Evolutionary conservation across 2,113 vertebrate species (phyloP), one percentile per base, ranked within the genome.

Genomic region (Perognathus longimembris): DNA sequence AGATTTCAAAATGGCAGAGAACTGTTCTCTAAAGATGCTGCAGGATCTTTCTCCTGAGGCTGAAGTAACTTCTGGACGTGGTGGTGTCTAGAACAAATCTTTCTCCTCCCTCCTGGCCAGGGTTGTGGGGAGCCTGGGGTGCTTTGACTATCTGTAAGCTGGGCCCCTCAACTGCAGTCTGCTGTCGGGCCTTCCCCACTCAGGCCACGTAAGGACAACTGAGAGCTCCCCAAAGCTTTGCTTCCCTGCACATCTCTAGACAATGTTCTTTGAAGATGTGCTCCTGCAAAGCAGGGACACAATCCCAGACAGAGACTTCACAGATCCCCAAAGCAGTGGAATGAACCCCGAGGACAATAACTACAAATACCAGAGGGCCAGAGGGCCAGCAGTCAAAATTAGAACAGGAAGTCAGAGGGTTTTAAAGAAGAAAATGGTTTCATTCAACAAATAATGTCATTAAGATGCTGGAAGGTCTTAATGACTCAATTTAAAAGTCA

Each of bases 351-450:
- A 66, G 64, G 45, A 84, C 21, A 77, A 54, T 42, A 40, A 92
- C 45, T 85, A 76, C 69, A 89, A 95, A 95, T 90, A 40, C 71
- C 94, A 89, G 88, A 42, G 75, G 64, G 63, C 64, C 86, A 69
- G 30, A 81, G 92, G 90, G 74, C 76, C 76, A 69, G 86, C 76
- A 14, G 24, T 94, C 86, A 86, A 36, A 94, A 91, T 87, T 86
- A 96, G 89, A 78, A 92, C 94, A 93, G 92, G 92, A 95, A 93
- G 83, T 93, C 67, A 70, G 85, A 89, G 63, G 73, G 40, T 85
- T 90, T 86, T 12, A 85, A 88, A 88, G 40, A 92, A 89, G 85
- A 95, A 95, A 96, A 94, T 89, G 69, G 69, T 76, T 94, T 93
- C 87, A 92, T 88, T 94, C 86, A 94, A 77, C 67, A 89, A 74